phyloP scores from a whole-genome alignment of 1,140 invertebrate species.

The Drosophila rufa region DNA sequence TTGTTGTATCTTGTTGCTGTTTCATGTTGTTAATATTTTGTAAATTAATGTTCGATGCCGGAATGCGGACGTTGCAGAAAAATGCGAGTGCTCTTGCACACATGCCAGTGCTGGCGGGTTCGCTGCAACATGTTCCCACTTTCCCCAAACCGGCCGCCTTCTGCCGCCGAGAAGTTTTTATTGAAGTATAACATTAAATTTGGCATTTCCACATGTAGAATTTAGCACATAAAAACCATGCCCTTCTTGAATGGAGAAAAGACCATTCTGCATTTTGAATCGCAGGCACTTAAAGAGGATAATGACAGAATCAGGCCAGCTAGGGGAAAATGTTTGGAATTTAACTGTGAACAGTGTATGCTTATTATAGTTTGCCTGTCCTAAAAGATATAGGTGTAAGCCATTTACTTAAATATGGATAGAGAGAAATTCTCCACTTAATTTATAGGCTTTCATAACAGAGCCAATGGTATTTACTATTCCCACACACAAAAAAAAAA shows the following conservation, averaged over 20 bases:
- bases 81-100: conserved; percentile 8
- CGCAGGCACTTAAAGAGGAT: not conserved
- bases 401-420: not conserved
- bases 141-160: conserved; percentile 34
- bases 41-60: conserved; percentile 81
- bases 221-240: conserved; percentile 52
- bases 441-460: not conserved
- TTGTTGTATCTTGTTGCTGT: conserved; percentile 48
- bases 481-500: too few relatives aligned
- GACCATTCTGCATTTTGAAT: conserved; percentile 5
- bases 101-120: conserved; percentile 19
- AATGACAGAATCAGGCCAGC: not conserved
- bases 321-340: not conserved
- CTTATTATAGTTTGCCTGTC: not conserved
- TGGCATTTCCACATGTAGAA: conserved; percentile 64
- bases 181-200: conserved; percentile 81
- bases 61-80: conserved; percentile 71
- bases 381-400: too few relatives aligned
- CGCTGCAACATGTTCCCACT: conserved; percentile 53
- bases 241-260: conserved; percentile 13
- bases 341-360: not conserved
- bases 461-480: not conserved
- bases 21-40: conserved; percentile 80
- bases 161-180: conserved; percentile 66
- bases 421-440: not conserved